phyloP scores from a whole-genome alignment of 1,140 invertebrate species.

The Drosophila athabasca region DNA sequence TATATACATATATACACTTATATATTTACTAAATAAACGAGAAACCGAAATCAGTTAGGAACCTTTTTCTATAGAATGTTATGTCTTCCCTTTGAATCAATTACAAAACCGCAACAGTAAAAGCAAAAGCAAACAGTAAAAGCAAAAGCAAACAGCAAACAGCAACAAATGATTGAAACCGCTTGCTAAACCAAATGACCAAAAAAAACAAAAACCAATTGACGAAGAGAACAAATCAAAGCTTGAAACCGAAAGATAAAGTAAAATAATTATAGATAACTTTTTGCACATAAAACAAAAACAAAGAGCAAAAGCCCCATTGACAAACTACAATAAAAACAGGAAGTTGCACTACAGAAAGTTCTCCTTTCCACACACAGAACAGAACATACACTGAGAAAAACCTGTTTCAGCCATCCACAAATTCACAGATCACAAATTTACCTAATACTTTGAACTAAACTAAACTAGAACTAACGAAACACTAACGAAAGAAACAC shows the following conservation, averaged over 20 bases:
- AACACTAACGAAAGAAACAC: not conserved
- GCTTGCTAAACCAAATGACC: conserved; percentile 25
- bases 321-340: conserved; percentile 46
- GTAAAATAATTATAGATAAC: conserved; percentile 24
- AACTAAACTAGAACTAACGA: conserved; percentile 11
- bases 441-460: conserved; percentile 49
- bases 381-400: conserved; percentile 27
- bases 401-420: conserved; percentile 56
- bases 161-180: conserved; percentile 43
- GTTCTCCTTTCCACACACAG: conserved; percentile 30
- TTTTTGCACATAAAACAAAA: conserved; percentile 29
- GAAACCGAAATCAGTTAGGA: conserved; percentile 70
- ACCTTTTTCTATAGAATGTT: conserved; percentile 77
- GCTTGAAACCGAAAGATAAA: conserved; percentile 14
- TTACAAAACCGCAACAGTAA: conserved; percentile 19
- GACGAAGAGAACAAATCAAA: conserved; percentile 29
- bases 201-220: conserved; percentile 28
- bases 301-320: conserved; percentile 15
- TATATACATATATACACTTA: conserved; percentile 66
- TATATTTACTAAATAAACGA: conserved; percentile 11
- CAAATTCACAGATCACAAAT: conserved; percentile 70
- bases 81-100: conserved; percentile 81
- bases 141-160: conserved; percentile 36
- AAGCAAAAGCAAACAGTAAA: conserved; percentile 33
- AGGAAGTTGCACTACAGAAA: conserved; percentile 15